These are phyloP conservation scores for Epinotia ramella DNA, from an alignment of 2,888 invertebrate genomes.

Conservation along the genomic window DNA sequence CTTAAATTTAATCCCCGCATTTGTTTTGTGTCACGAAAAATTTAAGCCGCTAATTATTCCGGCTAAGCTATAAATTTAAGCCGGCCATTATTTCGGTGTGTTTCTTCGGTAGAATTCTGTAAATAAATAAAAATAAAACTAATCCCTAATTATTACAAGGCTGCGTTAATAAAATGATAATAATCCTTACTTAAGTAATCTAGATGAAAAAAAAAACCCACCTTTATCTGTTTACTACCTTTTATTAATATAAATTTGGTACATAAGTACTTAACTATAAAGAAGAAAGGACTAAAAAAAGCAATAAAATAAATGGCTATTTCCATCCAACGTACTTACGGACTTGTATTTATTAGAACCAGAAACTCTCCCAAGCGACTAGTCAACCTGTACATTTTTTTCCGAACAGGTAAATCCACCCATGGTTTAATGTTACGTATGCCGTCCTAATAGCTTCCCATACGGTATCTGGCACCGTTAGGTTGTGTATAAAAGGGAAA, in stretches of 20 bases:
- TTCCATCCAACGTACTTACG: background rate
- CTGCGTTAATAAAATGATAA: background rate
- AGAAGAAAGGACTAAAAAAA: background rate
- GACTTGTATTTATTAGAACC: background rate
- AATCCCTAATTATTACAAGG: background rate
- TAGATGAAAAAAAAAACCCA: background rate
- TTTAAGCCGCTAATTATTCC: constrained; percentile 2
- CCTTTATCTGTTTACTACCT: background rate
- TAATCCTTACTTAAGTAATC: background rate
- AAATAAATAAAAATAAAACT: background rate
- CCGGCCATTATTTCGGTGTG: background rate
- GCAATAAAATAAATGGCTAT: background rate
- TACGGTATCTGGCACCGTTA: constrained; percentile 75
- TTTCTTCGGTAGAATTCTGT: background rate
- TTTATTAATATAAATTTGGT: background rate
- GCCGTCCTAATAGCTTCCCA: constrained; percentile 47
- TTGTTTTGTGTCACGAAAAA: constrained; percentile 32
- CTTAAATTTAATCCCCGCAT: constrained; percentile 41
- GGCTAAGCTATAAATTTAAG: constrained; percentile 5
- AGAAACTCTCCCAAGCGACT: constrained; percentile 25
- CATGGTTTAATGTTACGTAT: constrained; percentile 52
- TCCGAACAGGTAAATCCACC: constrained; percentile 54
- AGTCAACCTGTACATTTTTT: constrained; percentile 47
- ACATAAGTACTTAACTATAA: background rate
- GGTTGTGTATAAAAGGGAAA: constrained; percentile 69